phyloP scores from a whole-genome alignment of 2,888 invertebrate species.

The Cyclophora punctaria region DNA sequence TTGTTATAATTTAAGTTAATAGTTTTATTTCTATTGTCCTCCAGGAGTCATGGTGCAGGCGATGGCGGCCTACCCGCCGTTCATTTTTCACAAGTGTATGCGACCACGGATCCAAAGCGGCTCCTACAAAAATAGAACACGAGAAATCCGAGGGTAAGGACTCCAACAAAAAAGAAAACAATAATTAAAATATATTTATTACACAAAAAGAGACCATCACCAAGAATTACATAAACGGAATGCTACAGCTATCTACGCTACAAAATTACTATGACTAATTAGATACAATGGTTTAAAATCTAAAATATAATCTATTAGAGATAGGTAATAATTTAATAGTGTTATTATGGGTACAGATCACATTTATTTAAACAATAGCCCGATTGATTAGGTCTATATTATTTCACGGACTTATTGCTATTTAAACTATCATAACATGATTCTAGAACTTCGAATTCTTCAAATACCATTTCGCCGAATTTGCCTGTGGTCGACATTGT shows the following conservation, averaged over 20 bases:
- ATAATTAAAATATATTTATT: slow-evolving; percentile 50
- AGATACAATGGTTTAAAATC: slow-evolving; percentile 40
- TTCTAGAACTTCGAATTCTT: slow-evolving; percentile 84
- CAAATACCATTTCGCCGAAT: slow-evolving; percentile 89
- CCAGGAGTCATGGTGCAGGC: slow-evolving; percentile 79
- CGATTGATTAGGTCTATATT: slow-evolving; percentile 36
- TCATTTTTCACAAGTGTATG: slow-evolving; percentile 60
- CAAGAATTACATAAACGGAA: slow-evolving; percentile 44
- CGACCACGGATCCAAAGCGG: slow-evolving; percentile 54
- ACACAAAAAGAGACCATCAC: slow-evolving; percentile 65
- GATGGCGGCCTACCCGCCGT: slow-evolving; percentile 72
- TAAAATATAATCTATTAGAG: slow-evolving; percentile 38
- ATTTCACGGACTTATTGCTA: slow-evolving; percentile 69
- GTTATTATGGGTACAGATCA: slow-evolving; percentile 66
- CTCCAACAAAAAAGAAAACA: slow-evolving; percentile 17
- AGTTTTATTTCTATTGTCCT: slow-evolving; percentile 27
- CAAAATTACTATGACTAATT: slow-evolving; percentile 20
- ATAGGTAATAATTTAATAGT: slow-evolving; percentile 65
- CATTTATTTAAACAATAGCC: slow-evolving; percentile 54
- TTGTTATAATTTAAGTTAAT: background rate
- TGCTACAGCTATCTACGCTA: slow-evolving; percentile 33
- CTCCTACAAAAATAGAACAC: slow-evolving; percentile 55
- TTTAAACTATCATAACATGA: slow-evolving; percentile 76
- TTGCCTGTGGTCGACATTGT: slow-evolving; percentile 75
- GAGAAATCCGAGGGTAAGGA: slow-evolving; percentile 66